A percentile compares a stretch with the other conserved stretches of the same genome.
phyloP scores from a whole-genome alignment of 2,113 vertebrate genomes.

The Campylomormyrus tamandua region DNA sequence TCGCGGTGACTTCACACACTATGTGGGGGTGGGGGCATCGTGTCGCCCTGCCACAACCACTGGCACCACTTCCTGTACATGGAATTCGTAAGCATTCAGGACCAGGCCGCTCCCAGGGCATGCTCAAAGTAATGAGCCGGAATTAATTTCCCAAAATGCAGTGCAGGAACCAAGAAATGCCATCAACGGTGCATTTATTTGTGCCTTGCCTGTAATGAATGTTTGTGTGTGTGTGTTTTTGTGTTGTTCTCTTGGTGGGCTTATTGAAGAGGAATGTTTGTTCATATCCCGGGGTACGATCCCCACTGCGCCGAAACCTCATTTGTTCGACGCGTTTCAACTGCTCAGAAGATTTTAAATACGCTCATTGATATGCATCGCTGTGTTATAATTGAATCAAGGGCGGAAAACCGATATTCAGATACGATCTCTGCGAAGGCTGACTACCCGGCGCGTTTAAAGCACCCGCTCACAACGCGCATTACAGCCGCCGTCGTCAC shows the following conservation, averaged over 20 bases:
- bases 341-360: neutral
- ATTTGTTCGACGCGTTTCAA: neutral
- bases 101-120: constrained; percentile 1
- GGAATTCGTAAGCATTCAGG: neutral
- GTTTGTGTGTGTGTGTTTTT: neutral
- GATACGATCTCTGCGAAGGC: neutral
- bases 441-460: neutral
- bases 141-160: constrained; percentile 5
- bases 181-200: neutral
- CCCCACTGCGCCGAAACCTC: neutral
- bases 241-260: neutral
- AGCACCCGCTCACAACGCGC: neutral
- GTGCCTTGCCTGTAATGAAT: neutral
- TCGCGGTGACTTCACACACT: neutral
- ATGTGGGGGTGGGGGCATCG: no score
- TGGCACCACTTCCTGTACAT: neutral
- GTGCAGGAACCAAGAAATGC: constrained; percentile 2
- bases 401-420: neutral
- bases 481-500: neutral
- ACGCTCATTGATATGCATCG: neutral
- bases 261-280: constrained; percentile 1
- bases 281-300: neutral
- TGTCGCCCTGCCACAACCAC: neutral
- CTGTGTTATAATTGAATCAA: constrained; percentile 8
- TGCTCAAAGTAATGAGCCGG: neutral